A percentile compares a stretch with the other conserved stretches of the same genome.
Conservation (phyloP, 2,888 invertebrate species). For the Tinea pellionella region DNA sequence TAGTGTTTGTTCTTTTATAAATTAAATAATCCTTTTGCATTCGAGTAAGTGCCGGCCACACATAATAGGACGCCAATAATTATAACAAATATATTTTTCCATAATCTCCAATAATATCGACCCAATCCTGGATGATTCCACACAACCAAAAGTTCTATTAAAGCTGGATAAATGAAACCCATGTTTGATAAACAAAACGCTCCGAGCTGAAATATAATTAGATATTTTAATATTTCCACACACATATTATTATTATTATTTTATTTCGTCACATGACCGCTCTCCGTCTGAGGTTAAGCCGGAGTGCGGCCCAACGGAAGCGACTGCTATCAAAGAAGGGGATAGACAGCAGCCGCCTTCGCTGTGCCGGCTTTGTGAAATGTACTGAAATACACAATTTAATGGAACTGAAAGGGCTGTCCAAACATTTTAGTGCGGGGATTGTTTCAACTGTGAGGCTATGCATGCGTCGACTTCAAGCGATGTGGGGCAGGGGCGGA, state of each 20-base stretch:
- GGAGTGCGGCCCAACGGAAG: no score
- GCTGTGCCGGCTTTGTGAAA: no score
- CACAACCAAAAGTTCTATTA: slow-evolving; percentile 47
- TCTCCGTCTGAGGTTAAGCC: no score
- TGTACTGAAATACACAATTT: no score
- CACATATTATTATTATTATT: background rate
- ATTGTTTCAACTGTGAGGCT: no score
- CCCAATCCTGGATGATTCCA: slow-evolving; percentile 55
- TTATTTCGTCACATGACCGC: no score
- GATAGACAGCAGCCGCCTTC: no score
- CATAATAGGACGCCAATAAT: slow-evolving; percentile 41
- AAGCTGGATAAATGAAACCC: slow-evolving; percentile 56
- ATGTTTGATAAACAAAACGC: slow-evolving; percentile 57
- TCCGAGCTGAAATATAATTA: slow-evolving; percentile 43
- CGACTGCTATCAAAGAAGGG: no score
- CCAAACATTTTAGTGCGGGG: no score
- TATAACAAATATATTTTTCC: slow-evolving; percentile 43
- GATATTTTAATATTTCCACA: background rate
- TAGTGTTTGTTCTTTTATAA: slow-evolving; percentile 14
- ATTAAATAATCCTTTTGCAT: slow-evolving; percentile 35
- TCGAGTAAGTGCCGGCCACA: slow-evolving; percentile 49
- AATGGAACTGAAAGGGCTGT: no score
- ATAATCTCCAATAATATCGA: slow-evolving; percentile 40
- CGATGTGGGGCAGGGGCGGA: no score
- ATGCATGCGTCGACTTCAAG: no score